phyloP scores from a whole-genome alignment of 2,888 invertebrate genomes.

The Cataglyphis albicans region DNA sequence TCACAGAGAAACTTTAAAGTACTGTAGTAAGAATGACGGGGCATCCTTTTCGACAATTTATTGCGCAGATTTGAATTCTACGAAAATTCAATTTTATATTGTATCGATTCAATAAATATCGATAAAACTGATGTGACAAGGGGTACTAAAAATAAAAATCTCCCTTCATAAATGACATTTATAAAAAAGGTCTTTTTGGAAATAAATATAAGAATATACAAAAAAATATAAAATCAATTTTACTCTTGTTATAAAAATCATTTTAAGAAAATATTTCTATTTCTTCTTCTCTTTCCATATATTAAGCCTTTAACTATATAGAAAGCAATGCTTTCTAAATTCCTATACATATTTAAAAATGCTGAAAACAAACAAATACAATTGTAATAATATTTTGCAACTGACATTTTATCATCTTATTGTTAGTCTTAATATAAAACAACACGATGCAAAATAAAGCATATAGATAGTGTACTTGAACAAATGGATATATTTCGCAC shows the following conservation, averaged over 20 bases:
- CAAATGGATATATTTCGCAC: not conserved
- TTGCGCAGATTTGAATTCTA: not conserved
- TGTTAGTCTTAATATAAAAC: not conserved
- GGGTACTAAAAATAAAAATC: not conserved
- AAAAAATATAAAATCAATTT: not conserved
- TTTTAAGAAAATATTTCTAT: not conserved
- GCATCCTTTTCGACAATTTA: slow-evolving; percentile 31
- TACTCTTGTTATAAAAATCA: not conserved
- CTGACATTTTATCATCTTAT: slow-evolving; percentile 5
- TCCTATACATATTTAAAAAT: slow-evolving; percentile 13
- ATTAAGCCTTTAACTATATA: not conserved
- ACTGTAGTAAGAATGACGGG: slow-evolving; percentile 40
- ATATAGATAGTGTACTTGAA: not conserved
- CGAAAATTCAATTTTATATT: slow-evolving; percentile 10
- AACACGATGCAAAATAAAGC: not conserved
- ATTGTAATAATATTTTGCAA: slow-evolving; percentile 11
- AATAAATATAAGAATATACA: not conserved
- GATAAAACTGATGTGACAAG: not conserved
- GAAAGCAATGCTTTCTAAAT: not conserved
- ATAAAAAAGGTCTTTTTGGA: not conserved
- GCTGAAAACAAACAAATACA: not conserved
- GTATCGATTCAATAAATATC: not conserved
- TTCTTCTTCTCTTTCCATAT: not conserved
- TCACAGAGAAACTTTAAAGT: slow-evolving; percentile 58
- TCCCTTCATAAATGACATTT: not conserved